phyloP scores from a whole-genome alignment of 2,113 vertebrate genomes.

The Elephas maximus region DNA sequence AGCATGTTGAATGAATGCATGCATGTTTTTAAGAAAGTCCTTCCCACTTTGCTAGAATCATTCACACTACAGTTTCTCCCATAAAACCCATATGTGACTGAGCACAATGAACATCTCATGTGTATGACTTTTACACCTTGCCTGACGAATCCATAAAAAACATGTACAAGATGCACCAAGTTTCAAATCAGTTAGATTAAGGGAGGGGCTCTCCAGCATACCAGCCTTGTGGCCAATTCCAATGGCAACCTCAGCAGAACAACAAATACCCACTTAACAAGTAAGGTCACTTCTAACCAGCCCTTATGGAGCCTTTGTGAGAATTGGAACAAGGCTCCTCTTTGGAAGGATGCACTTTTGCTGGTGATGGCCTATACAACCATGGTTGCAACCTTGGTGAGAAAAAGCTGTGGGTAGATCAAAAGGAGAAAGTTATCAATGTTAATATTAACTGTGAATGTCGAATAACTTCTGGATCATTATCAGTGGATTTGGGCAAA shows the following conservation, averaged over 20 bases:
- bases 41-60: too few relatives aligned
- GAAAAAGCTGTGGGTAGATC: not conserved
- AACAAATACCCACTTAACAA: not conserved
- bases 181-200: not conserved
- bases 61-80: too few relatives aligned
- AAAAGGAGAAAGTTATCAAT: not conserved
- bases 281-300: not conserved
- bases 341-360: not conserved
- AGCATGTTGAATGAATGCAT: not conserved
- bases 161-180: not conserved
- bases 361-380: not conserved
- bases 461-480: not conserved
- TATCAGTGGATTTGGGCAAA: not conserved
- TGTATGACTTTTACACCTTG: too few relatives aligned
- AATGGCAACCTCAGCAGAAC: not conserved
- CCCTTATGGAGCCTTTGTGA: not conserved
- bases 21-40: not conserved
- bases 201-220: not conserved
- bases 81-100: not conserved
- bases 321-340: too few relatives aligned
- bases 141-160: not conserved
- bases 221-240: not conserved
- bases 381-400: not conserved
- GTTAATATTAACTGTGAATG: not conserved
- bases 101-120: not conserved